Conservation (phyloP, 2,888 invertebrate genomes). For the Lochmaea capreae region DNA sequence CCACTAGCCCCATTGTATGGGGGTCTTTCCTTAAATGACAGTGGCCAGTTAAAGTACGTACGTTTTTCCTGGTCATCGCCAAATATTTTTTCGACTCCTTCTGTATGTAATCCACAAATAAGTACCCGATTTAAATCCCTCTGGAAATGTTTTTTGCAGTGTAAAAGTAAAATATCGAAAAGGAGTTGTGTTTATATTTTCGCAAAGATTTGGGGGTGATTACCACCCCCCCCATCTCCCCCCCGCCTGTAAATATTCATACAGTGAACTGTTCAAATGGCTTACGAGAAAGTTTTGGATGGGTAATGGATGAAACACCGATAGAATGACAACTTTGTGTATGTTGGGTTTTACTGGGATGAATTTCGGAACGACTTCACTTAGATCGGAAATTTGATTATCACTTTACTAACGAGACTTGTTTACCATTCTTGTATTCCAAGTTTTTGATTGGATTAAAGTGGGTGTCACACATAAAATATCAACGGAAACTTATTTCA, state of each 20-base stretch:
- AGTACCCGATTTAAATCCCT: constrained; percentile 47
- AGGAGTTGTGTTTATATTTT: constrained; percentile 9
- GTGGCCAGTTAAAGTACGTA: no score
- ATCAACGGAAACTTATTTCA: no score
- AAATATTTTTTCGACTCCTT: no score
- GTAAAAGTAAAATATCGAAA: background rate
- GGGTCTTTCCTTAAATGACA: no score
- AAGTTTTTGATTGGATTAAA: constrained; percentile 24
- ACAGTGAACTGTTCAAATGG: constrained; percentile 23
- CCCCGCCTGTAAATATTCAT: constrained; percentile 24
- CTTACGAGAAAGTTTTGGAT: constrained; percentile 29
- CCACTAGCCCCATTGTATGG: no score
- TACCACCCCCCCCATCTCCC: background rate
- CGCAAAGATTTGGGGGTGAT: constrained; percentile 6
- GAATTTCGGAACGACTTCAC: constrained; percentile 28
- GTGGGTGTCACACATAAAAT: no score
- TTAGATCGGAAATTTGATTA: constrained; percentile 34
- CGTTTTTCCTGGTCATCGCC: no score
- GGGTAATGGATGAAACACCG: constrained; percentile 33
- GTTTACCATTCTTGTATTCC: constrained; percentile 19
- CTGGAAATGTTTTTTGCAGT: background rate
- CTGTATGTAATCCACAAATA: constrained; percentile 49
- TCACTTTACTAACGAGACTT: constrained; percentile 31
- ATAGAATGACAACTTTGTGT: constrained; percentile 34
- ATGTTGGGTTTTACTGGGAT: constrained; percentile 31